phyloP scores from a whole-genome alignment of 1,140 invertebrate species.

The Periplaneta americana region DNA sequence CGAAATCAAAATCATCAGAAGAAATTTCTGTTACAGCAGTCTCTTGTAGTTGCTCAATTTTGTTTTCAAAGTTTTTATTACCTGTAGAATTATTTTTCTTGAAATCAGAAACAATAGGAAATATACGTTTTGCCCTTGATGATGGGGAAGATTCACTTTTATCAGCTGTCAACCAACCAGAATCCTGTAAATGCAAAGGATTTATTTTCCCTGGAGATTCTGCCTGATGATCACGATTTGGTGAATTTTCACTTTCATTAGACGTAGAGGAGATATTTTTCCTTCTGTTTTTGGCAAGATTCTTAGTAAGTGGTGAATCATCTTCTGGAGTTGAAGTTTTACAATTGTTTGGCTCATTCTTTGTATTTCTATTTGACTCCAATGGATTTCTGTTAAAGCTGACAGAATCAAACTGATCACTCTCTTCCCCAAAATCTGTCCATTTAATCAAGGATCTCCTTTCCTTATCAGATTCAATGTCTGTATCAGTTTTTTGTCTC shows the following conservation, averaged over 20 bases:
- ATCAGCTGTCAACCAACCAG: neutral
- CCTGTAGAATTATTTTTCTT: neutral
- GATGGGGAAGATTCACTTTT: neutral
- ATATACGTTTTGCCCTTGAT: neutral
- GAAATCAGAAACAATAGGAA: neutral
- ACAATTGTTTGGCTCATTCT: no score
- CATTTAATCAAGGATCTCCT: neutral
- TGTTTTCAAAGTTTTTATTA: neutral
- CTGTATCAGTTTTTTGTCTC: neutral
- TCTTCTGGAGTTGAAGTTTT: neutral
- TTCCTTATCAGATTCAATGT: neutral
- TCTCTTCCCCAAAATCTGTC: neutral
- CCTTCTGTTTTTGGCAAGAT: neutral
- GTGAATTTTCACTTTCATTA: neutral
- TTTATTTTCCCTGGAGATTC: neutral
- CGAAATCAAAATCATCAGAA: neutral
- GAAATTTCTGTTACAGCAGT: neutral
- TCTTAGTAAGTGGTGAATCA: neutral
- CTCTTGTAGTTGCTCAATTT: neutral
- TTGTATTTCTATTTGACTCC: no score
- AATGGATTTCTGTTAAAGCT: no score
- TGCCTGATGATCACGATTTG: neutral
- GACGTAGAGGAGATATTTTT: neutral
- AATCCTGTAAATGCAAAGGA: neutral
- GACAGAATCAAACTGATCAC: neutral